These are phyloP conservation scores for Prochilodus magdalenae DNA, from an alignment of 2,113 vertebrate genomes.

Conservation along the genomic window DNA sequence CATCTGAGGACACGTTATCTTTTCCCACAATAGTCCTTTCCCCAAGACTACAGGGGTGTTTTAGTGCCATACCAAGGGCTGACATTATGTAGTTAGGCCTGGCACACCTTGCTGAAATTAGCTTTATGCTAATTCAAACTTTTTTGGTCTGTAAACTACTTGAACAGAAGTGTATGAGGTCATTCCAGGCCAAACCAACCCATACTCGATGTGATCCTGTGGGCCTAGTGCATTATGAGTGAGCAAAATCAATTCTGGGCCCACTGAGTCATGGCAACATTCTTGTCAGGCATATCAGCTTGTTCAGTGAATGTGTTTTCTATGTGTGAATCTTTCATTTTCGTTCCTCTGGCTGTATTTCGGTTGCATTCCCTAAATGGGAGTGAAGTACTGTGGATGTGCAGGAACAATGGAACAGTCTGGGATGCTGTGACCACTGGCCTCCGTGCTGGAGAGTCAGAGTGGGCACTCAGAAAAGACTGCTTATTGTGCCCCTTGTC, in stretches of 20 bases:
- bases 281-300: conserved; percentile 3
- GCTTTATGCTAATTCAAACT: background rate
- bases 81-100: background rate
- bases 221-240: background rate
- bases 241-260: background rate
- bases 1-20: background rate
- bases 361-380: background rate
- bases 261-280: background rate
- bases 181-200: background rate
- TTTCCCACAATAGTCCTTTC: background rate
- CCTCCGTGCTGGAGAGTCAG: background rate
- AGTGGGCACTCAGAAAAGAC: conserved; percentile 29
- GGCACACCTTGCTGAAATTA: background rate
- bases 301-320: background rate
- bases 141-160: too few species aligned
- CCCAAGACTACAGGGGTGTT: background rate
- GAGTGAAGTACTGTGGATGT: background rate
- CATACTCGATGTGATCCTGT: background rate
- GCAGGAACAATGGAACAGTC: conserved; percentile 18
- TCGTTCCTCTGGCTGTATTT: background rate
- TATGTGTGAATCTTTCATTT: background rate
- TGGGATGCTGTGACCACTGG: background rate
- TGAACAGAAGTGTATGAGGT: too few species aligned
- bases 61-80: background rate
- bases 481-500: conserved; percentile 14